These are phyloP conservation scores for Marasmarcha lunaedactyla DNA, from an alignment of 2,888 invertebrate species.

Conservation along the genomic window DNA sequence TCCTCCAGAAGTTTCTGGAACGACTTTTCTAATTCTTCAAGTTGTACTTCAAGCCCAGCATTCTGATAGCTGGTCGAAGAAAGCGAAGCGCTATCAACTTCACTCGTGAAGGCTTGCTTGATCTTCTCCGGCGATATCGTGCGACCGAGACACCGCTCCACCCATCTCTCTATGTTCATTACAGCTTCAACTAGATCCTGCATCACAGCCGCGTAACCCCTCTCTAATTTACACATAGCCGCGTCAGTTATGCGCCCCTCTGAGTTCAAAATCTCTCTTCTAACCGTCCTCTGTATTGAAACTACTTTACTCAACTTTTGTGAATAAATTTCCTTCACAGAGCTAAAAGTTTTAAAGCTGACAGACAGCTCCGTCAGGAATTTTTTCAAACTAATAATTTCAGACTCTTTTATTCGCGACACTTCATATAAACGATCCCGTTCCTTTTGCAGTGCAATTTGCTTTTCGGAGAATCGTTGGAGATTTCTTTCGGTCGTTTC, in stretches of 20 bases:
- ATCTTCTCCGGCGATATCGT: slow-evolving; percentile 47
- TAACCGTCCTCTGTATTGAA: slow-evolving; percentile 46
- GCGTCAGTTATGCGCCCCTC: slow-evolving; percentile 37
- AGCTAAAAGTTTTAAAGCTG: slow-evolving; percentile 45
- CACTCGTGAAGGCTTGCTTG: slow-evolving; percentile 43
- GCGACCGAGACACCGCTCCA: slow-evolving; percentile 39
- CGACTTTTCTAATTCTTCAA: slow-evolving; percentile 49
- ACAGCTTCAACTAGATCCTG: slow-evolving; percentile 49
- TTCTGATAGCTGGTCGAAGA: slow-evolving; percentile 37
- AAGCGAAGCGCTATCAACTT: slow-evolving; percentile 32
- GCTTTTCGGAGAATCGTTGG: slow-evolving; percentile 46
- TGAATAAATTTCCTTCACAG: slow-evolving; percentile 45
- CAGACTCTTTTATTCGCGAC: slow-evolving; percentile 51
- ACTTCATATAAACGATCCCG: slow-evolving; percentile 46
- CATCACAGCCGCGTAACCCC: slow-evolving; percentile 48
- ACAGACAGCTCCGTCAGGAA: slow-evolving; percentile 49
- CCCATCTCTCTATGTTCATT: slow-evolving; percentile 53
- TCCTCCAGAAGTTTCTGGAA: slow-evolving; percentile 49
- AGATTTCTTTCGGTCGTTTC: slow-evolving; percentile 56
- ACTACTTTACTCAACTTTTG: slow-evolving; percentile 45
- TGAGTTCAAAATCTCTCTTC: slow-evolving; percentile 44
- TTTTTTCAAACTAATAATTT: slow-evolving; percentile 50
- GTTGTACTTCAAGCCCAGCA: slow-evolving; percentile 43
- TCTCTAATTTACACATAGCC: slow-evolving; percentile 40
- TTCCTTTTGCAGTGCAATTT: slow-evolving; percentile 43